These are phyloP conservation scores for Sericinus montela DNA, from an alignment of 2,888 invertebrate species.

Conservation along the genomic window DNA sequence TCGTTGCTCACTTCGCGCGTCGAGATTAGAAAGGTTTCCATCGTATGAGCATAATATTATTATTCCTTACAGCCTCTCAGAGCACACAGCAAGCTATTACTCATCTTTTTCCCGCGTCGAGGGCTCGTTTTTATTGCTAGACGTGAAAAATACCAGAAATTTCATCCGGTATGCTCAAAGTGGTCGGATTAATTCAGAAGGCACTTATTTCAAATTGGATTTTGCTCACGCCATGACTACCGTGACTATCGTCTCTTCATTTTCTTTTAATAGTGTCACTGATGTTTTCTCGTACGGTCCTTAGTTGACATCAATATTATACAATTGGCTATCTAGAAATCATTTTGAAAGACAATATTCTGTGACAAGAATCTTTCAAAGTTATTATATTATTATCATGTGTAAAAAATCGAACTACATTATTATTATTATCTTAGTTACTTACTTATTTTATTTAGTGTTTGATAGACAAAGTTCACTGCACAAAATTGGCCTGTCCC, in stretches of 20 bases:
- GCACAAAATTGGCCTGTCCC: no score
- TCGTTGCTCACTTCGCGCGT: constrained; percentile 24
- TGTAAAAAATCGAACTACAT: no score
- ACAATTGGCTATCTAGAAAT: not conserved
- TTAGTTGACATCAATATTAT: constrained; percentile 11
- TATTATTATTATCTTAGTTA: no score
- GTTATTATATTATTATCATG: no score
- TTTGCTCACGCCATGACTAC: constrained; percentile 58
- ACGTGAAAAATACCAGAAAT: constrained; percentile 79
- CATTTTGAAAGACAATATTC: not conserved
- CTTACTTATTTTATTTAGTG: no score
- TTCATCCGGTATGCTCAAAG: constrained; percentile 72
- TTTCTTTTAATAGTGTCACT: constrained; percentile 65
- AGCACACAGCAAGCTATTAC: constrained; percentile 67
- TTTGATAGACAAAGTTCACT: no score
- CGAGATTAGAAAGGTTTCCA: constrained; percentile 63
- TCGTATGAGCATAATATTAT: constrained; percentile 67
- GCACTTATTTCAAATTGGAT: constrained; percentile 79
- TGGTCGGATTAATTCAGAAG: constrained; percentile 76
- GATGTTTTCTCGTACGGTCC: constrained; percentile 17
- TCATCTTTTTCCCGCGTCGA: constrained; percentile 69
- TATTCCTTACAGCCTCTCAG: constrained; percentile 68
- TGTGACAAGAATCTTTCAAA: no score
- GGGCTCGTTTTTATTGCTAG: constrained; percentile 74
- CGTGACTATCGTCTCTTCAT: constrained; percentile 52